A percentile compares a stretch with the other conserved stretches of the same genome.
These are phyloP conservation scores for Acronicta leporina DNA, from an alignment of 2,888 invertebrate genomes.

Conservation along the genomic window DNA sequence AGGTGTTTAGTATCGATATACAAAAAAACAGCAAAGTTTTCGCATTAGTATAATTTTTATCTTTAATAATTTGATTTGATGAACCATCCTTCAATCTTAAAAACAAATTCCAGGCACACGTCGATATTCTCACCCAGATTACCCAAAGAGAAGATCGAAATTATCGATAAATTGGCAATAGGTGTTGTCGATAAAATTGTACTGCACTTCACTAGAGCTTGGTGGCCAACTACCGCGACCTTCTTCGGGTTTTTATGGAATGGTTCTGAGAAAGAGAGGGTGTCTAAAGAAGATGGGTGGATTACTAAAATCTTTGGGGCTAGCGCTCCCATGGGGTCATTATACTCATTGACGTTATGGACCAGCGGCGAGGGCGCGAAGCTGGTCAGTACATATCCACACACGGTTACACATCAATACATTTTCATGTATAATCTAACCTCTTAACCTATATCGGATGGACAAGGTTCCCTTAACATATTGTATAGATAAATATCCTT, in stretches of 20 bases:
- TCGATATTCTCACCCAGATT: conserved; percentile 88
- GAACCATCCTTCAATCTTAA: too few species aligned
- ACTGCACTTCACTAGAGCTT: conserved; percentile 89
- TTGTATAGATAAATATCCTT: too few species aligned
- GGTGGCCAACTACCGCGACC: conserved; percentile 87
- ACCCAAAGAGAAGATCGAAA: conserved; percentile 83
- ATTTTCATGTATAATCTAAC: too few species aligned
- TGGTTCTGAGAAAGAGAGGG: conserved; percentile 43
- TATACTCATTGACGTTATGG: conserved; percentile 63
- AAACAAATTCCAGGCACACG: conserved; percentile 79
- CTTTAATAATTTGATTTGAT: too few species aligned
- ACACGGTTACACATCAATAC: too few species aligned
- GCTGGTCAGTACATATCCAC: conserved; percentile 61
- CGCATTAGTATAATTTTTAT: too few species aligned
- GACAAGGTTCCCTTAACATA: too few species aligned
- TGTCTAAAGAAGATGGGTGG: conserved; percentile 56
- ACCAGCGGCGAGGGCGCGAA: conserved; percentile 62
- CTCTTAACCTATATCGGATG: too few species aligned
- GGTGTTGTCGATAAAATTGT: conserved; percentile 92
- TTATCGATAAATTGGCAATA: conserved; percentile 89
- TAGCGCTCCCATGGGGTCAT: conserved; percentile 53
- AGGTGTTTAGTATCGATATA: too few species aligned
- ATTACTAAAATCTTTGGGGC: conserved; percentile 58
- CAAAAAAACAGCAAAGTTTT: too few species aligned
- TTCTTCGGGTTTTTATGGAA: conserved; percentile 80